Conservation (phyloP, 1,140 invertebrate genomes). For the Temnothorax curvispinosus region DNA sequence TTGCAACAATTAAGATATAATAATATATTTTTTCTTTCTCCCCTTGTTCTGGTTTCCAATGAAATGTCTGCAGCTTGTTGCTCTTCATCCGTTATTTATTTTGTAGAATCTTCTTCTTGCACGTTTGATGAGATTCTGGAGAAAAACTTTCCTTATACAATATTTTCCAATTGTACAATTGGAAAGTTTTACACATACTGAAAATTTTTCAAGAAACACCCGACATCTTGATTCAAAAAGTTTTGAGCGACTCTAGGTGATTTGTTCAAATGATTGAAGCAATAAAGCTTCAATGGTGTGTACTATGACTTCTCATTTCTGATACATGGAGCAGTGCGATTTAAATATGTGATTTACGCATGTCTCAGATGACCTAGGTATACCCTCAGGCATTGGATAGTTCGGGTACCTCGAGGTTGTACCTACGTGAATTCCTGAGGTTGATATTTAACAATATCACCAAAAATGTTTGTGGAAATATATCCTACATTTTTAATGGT, state of each 20-base stretch:
- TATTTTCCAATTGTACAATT: neutral
- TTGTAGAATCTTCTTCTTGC: neutral
- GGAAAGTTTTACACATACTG: neutral
- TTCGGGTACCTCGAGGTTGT: neutral
- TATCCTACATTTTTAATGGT: neutral
- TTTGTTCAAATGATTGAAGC: neutral
- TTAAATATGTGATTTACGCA: constrained; percentile 10
- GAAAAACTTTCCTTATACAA: neutral
- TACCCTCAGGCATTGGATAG: neutral
- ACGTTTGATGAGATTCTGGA: neutral
- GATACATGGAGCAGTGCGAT: neutral
- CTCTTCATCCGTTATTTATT: neutral
- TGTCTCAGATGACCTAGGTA: neutral
- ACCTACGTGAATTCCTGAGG: neutral
- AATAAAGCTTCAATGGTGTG: neutral
- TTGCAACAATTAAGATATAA: neutral
- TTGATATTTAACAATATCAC: neutral
- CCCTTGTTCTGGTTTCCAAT: neutral
- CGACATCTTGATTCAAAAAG: constrained; percentile 4
- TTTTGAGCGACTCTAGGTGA: neutral
- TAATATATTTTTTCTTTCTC: neutral
- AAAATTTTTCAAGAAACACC: neutral
- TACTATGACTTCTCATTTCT: constrained; percentile 1
- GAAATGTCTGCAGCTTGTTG: neutral
- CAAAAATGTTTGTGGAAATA: neutral